phyloP scores from a whole-genome alignment of 2,888 invertebrate species.

The Danaus chrysippus region DNA sequence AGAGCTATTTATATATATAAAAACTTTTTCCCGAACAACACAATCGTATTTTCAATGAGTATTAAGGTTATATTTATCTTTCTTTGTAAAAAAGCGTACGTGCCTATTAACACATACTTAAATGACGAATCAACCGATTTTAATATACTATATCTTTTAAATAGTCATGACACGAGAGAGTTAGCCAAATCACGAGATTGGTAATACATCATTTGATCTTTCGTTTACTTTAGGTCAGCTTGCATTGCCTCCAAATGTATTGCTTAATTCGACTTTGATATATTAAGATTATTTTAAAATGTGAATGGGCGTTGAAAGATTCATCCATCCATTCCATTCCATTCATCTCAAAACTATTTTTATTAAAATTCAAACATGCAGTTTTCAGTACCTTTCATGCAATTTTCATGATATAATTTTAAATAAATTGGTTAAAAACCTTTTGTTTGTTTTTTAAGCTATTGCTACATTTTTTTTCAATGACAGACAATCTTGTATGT shows the following conservation, averaged over 20 bases:
- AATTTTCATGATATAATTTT: too few species aligned
- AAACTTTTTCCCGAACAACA: neutral
- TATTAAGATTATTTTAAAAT: constrained; percentile 6
- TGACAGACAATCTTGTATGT: too few species aligned
- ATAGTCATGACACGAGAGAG: neutral
- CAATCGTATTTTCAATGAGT: neutral
- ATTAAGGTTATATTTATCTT: neutral
- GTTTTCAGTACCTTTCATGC: too few species aligned
- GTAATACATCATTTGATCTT: constrained; percentile 38
- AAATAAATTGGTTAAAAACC: too few species aligned
- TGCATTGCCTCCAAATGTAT: constrained; percentile 13
- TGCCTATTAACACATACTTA: constrained; percentile 12
- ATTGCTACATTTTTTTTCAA: too few species aligned
- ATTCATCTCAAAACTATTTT: too few species aligned
- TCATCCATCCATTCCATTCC: too few species aligned
- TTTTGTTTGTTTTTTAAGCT: too few species aligned
- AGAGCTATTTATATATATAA: neutral
- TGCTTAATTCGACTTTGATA: constrained; percentile 10
- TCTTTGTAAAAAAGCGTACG: constrained; percentile 15
- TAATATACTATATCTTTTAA: too few species aligned
- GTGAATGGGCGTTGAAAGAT: neutral
- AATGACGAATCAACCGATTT: neutral
- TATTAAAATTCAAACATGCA: too few species aligned
- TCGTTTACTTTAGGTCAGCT: constrained; percentile 26
- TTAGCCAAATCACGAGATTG: constrained; percentile 44